These are phyloP conservation scores for Branchellion lobata DNA, from an alignment of 2,888 invertebrate genomes.

Conservation along the genomic window DNA sequence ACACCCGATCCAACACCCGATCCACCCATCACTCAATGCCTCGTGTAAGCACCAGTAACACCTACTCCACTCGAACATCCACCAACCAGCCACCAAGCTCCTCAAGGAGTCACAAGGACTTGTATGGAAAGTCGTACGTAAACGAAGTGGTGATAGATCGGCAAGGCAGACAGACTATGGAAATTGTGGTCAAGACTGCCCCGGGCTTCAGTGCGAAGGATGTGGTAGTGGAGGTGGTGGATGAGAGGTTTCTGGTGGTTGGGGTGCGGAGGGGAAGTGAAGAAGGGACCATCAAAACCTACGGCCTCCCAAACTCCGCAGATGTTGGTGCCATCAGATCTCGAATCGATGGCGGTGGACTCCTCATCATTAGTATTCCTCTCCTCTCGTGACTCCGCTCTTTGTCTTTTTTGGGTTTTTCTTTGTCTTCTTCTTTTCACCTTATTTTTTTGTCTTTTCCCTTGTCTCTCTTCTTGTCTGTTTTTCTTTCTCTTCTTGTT, in stretches of 20 bases:
- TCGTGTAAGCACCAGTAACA: too few species aligned
- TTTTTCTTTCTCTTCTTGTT: too few species aligned
- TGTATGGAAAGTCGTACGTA: conserved; percentile 41
- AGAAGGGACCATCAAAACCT: conserved; percentile 49
- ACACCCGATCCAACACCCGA: neutral
- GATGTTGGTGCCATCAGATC: conserved; percentile 48
- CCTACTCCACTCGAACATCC: neutral
- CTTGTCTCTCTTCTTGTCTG: too few species aligned
- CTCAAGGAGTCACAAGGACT: neutral
- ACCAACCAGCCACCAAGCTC: too few species aligned
- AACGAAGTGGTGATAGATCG: conserved; percentile 39
- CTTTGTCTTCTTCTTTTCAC: too few species aligned
- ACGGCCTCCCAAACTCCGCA: conserved; percentile 51
- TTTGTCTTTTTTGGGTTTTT: neutral
- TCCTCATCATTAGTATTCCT: conserved; percentile 51
- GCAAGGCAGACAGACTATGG: conserved; percentile 48
- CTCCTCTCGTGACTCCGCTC: neutral
- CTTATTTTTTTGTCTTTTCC: too few species aligned
- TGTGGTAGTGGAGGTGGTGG: conserved; percentile 49
- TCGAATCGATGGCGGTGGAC: conserved; percentile 48
- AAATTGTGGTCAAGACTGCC: conserved; percentile 52
- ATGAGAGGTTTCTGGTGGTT: conserved; percentile 48
- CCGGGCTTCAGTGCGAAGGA: conserved; percentile 47
- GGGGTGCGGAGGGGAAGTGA: conserved; percentile 40
- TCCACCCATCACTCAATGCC: neutral